A percentile compares a stretch with the other conserved stretches of the same genome.
phyloP scores from a whole-genome alignment of 1,140 invertebrate species.

The Pogonognathellus flavescens region DNA sequence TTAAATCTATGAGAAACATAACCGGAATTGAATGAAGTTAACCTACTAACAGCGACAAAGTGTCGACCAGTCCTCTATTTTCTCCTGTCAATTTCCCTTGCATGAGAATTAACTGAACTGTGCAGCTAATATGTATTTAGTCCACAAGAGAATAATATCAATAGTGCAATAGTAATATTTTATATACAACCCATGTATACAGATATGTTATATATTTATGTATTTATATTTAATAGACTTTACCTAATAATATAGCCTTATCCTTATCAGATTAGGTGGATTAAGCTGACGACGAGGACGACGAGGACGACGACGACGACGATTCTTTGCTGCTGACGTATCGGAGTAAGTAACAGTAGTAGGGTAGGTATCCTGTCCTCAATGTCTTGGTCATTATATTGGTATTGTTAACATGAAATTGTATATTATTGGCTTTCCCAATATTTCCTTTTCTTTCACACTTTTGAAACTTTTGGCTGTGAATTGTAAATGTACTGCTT shows the following conservation, averaged over 20 bases:
- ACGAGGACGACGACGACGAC: too few species aligned
- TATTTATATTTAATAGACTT: not conserved
- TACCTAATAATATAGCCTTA: not conserved
- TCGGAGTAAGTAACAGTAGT: too few species aligned
- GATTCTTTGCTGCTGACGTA: too few species aligned
- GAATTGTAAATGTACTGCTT: not conserved
- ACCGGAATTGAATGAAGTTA: conserved; percentile 44
- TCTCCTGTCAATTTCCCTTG: conserved; percentile 41
- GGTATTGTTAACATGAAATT: too few species aligned
- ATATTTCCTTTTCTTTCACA: not conserved
- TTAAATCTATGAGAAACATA: conserved; percentile 41
- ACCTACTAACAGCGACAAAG: conserved; percentile 34
- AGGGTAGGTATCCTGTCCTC: not conserved
- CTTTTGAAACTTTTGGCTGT: not conserved
- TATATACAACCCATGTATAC: not conserved
- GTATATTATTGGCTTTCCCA: not conserved
- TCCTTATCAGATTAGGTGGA: not conserved
- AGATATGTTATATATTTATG: not conserved
- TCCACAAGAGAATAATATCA: conserved; percentile 1
- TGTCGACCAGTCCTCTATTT: conserved; percentile 23
- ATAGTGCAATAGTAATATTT: not conserved
- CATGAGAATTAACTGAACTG: conserved; percentile 32
- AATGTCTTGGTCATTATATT: not conserved
- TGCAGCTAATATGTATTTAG: not conserved
- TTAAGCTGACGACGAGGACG: too few species aligned